Evolutionary conservation across 2,113 vertebrate genomes (phyloP).

Genomic region (Ariopsis seemanni): DNA sequence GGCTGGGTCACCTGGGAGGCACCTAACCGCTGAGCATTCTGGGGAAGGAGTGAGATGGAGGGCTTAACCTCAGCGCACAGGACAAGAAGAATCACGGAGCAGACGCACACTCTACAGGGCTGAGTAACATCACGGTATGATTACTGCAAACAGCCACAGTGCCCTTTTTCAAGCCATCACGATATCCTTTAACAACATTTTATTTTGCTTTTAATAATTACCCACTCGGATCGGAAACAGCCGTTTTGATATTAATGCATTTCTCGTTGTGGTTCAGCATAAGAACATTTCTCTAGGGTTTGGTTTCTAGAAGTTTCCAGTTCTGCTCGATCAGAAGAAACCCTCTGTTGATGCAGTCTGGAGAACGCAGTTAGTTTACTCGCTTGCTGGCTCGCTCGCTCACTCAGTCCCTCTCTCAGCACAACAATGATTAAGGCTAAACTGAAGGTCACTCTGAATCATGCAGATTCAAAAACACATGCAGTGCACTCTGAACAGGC

Average conservation of each 20-base stretch:
- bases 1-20: conserved; percentile 82
- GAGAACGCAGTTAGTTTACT: not conserved
- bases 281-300: not conserved
- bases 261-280: not conserved
- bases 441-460: conserved; percentile 22
- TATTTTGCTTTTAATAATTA: not conserved
- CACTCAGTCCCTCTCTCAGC: not conserved
- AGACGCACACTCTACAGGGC: not conserved
- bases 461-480: conserved; percentile 41
- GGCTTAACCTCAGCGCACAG: not conserved
- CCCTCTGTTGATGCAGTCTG: not conserved
- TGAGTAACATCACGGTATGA: not conserved
- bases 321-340: not conserved
- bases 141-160: not conserved
- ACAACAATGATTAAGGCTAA: not conserved
- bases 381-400: not conserved
- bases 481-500: not conserved
- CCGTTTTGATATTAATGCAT: not conserved
- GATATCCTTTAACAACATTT: not conserved
- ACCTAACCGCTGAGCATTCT: conserved; percentile 87
- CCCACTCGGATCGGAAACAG: not conserved
- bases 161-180: not conserved
- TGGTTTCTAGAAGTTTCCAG: not conserved
- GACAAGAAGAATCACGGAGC: not conserved
- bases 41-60: conserved; percentile 59